These are phyloP conservation scores for Laupala kohalensis DNA, from an alignment of 1,140 invertebrate genomes.

Conservation along the genomic window DNA sequence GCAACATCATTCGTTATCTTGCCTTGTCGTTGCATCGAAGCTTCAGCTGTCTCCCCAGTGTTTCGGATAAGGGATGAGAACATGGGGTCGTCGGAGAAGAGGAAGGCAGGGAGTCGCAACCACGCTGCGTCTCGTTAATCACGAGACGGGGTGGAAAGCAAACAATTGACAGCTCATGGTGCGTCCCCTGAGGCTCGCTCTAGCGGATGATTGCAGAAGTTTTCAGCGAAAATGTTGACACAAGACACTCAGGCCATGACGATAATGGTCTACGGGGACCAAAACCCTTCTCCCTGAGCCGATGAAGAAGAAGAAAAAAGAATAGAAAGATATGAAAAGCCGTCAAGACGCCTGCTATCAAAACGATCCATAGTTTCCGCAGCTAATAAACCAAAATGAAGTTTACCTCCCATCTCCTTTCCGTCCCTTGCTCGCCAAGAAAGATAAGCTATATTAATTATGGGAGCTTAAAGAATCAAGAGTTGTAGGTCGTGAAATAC, in stretches of 20 bases:
- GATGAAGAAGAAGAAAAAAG: neutral
- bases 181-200: neutral
- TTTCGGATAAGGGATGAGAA: neutral
- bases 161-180: neutral
- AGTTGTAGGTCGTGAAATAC: neutral
- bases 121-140: neutral
- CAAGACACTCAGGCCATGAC: neutral
- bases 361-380: neutral
- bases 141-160: neutral
- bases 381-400: neutral
- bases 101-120: no score
- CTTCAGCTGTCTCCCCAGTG: neutral
- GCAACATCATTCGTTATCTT: no score
- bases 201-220: neutral
- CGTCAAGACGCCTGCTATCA: neutral
- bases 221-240: neutral
- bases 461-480: neutral
- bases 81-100: no score
- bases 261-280: neutral
- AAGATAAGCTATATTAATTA: neutral
- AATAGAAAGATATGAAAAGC: no score
- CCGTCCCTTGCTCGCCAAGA: neutral
- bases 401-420: neutral
- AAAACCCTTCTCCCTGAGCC: neutral
- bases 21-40: neutral